phyloP scores from a whole-genome alignment of 2,797 vertebrate species.

The Chelon labrosus region DNA sequence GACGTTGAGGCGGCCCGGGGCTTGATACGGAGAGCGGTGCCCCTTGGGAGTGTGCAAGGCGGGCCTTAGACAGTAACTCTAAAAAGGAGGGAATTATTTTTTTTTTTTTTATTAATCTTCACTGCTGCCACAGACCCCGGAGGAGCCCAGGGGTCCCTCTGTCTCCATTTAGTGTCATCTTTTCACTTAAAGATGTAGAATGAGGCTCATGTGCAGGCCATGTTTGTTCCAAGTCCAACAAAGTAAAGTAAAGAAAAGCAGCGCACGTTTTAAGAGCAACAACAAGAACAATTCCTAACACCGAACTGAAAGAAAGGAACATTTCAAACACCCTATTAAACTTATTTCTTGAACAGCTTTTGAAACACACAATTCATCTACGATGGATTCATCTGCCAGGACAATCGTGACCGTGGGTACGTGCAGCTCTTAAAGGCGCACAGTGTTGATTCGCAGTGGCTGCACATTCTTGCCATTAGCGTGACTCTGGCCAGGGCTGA shows the following conservation, averaged over 20 bases:
- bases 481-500: slow-evolving; percentile 97
- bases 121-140: slow-evolving; percentile 38
- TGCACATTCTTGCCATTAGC: slow-evolving; percentile 99
- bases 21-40: slow-evolving; percentile 14
- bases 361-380: slow-evolving; percentile 31
- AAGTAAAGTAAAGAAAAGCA: slow-evolving; percentile 41
- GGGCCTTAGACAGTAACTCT: slow-evolving; percentile 41
- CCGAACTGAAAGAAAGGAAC: slow-evolving; percentile 50
- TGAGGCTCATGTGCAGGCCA: slow-evolving; percentile 46
- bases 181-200: slow-evolving; percentile 40
- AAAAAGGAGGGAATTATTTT: slow-evolving; percentile 12
- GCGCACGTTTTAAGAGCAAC: slow-evolving; percentile 60
- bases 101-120: neutral
- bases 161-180: slow-evolving; percentile 45
- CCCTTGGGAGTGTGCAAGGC: slow-evolving; percentile 60
- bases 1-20: slow-evolving; percentile 14
- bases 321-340: slow-evolving; percentile 59
- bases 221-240: slow-evolving; percentile 47
- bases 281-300: slow-evolving; percentile 63
- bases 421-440: slow-evolving; percentile 88
- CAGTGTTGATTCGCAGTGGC: slow-evolving; percentile 95
- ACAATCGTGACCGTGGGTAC: neutral
- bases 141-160: slow-evolving; percentile 40
- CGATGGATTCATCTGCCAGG: slow-evolving; percentile 27
- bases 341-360: slow-evolving; percentile 40